A percentile compares a stretch with the other conserved stretches of the same genome.
Evolutionary conservation across 2,888 invertebrate genomes (phyloP).

Genomic region (Abscondita cerata): DNA sequence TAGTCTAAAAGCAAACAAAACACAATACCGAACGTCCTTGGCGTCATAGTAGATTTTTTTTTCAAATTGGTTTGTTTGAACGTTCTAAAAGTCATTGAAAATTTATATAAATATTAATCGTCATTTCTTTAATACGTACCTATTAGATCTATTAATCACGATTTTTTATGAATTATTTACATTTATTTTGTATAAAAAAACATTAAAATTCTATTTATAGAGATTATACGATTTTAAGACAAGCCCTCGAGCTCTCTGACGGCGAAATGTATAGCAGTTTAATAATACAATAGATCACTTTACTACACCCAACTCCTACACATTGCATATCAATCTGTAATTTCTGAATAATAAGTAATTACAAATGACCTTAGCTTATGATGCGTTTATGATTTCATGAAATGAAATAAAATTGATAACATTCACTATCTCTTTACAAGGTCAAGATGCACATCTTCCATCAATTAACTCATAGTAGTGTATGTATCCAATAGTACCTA

Average conservation of each 20-base stretch:
- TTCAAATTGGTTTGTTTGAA: no score
- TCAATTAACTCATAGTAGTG: no score
- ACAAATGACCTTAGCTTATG: constrained; percentile 39
- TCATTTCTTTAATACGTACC: not conserved
- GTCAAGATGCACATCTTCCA: constrained; percentile 37
- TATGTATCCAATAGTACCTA: no score
- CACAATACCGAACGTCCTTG: no score
- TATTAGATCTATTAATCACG: constrained; percentile 22
- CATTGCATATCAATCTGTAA: constrained; percentile 33
- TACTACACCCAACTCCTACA: constrained; percentile 38
- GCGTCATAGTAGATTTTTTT: no score
- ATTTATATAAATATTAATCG: no score
- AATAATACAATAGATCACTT: constrained; percentile 39
- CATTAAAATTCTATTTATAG: constrained; percentile 42
- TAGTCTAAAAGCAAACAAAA: no score
- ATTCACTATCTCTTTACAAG: constrained; percentile 41
- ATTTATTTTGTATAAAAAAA: constrained; percentile 28
- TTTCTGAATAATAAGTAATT: constrained; percentile 41
- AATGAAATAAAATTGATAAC: constrained; percentile 36
- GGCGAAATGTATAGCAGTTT: constrained; percentile 35
- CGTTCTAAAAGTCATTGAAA: no score
- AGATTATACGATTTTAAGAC: constrained; percentile 40
- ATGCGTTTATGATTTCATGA: constrained; percentile 35
- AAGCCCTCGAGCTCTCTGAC: constrained; percentile 40
- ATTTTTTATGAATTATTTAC: constrained; percentile 33